Conservation (phyloP, 2,888 invertebrate genomes). For the Digitonthophagus gazella region DNA sequence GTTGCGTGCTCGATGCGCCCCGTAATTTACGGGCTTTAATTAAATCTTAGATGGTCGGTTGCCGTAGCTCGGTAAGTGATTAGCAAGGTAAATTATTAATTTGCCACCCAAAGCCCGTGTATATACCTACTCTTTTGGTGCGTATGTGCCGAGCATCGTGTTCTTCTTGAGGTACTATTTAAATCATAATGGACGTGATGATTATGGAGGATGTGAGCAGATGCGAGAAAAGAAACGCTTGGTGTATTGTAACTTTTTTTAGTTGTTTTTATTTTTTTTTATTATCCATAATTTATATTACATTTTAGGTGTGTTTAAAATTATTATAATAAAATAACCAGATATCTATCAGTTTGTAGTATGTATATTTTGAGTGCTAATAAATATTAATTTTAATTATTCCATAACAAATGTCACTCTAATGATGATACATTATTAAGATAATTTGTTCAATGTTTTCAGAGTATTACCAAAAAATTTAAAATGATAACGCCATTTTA, state of each 20-base stretch:
- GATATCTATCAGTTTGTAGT: no score
- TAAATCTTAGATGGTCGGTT: constrained; percentile 10
- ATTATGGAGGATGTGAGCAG: neutral
- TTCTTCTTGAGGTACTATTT: neutral
- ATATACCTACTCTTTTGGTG: neutral
- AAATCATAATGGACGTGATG: neutral
- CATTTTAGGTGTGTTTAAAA: no score
- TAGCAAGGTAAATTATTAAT: constrained; percentile 14
- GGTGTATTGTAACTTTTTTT: neutral
- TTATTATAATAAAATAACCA: no score
- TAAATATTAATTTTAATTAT: no score
- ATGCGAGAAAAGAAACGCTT: neutral
- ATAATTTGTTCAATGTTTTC: neutral
- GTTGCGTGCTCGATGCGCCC: neutral
- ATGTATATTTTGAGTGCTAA: no score
- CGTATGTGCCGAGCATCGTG: neutral
- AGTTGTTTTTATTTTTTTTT: neutral
- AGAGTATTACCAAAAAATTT: neutral
- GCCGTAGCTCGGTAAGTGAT: constrained; percentile 10
- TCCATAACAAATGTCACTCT: no score
- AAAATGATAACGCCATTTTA: constrained; percentile 4
- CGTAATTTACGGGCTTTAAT: constrained; percentile 9
- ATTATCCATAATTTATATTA: no score
- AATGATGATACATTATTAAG: no score
- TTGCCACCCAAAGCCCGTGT: constrained; percentile 11